Evolutionary conservation across 2,113 vertebrate species (phyloP).

Genomic region (Onychostoma macrolepis): DNA sequence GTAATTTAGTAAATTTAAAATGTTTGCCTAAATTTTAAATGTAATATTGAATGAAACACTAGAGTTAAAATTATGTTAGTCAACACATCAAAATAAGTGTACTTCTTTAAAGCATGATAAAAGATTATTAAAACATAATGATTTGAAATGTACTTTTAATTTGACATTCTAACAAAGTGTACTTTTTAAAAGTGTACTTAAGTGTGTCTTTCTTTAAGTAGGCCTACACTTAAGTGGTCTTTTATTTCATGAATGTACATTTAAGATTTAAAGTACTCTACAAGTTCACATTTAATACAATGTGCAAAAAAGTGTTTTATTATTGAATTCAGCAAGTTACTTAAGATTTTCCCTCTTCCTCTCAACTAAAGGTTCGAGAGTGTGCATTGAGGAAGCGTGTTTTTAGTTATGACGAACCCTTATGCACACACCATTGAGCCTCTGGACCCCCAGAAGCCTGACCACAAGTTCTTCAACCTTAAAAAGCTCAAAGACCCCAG

Average conservation of each 20-base stretch:
- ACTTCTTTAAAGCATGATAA: background rate
- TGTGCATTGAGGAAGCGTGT: slow-evolving; percentile 42
- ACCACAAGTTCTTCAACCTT: slow-evolving; percentile 89
- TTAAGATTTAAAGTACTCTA: background rate
- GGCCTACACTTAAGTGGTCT: background rate
- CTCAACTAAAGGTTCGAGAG: background rate
- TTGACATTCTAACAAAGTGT: background rate
- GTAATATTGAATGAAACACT: no score
- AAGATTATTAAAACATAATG: background rate
- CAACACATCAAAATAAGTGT: background rate
- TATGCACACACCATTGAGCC: slow-evolving; percentile 82
- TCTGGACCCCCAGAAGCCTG: slow-evolving; percentile 79
- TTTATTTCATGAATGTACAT: background rate
- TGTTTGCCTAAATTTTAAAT: no score
- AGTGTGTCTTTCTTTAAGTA: background rate
- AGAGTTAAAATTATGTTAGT: background rate
- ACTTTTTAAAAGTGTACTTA: no score
- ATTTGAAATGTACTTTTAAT: background rate
- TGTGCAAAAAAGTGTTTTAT: background rate
- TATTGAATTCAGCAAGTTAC: background rate
- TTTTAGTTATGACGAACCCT: slow-evolving; percentile 81
- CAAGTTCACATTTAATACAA: background rate
- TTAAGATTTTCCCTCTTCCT: background rate
- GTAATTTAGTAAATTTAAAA: no score
- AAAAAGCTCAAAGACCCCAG: slow-evolving; percentile 83